Conservation (phyloP, 2,888 invertebrate genomes). For the Cataglyphis albicans region DNA sequence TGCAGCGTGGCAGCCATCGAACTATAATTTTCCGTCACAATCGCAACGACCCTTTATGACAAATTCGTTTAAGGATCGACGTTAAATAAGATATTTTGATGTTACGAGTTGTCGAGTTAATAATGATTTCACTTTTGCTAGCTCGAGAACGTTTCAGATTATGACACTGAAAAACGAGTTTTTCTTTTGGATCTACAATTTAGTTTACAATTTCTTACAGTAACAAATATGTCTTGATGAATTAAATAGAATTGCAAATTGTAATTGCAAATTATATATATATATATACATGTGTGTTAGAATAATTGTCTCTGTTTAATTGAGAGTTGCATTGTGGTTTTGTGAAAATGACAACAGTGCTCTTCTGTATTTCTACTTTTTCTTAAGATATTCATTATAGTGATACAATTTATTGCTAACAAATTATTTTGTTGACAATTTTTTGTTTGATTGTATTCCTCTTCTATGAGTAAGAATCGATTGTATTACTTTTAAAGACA, state of each 20-base stretch:
- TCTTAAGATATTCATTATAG: neutral
- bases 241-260: neutral
- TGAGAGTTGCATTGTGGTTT: constrained; percentile 12
- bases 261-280: neutral
- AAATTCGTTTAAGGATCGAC: constrained; percentile 74
- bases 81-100: constrained; percentile 57
- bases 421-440: neutral
- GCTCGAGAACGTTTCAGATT: neutral
- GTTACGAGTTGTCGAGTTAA: neutral
- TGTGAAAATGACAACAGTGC: neutral
- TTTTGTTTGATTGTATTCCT: neutral
- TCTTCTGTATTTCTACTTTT: neutral
- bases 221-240: neutral
- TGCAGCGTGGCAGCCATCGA: constrained; percentile 74
- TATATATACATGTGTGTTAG: neutral
- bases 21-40: constrained; percentile 66
- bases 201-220: neutral
- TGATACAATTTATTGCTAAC: neutral
- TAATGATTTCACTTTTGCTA: neutral
- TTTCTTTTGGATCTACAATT: neutral
- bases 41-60: constrained; percentile 67
- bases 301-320: neutral
- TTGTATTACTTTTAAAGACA: constrained; percentile 19
- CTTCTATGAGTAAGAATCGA: neutral
- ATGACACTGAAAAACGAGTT: neutral